phyloP scores from a whole-genome alignment of 1,140 invertebrate genomes.

The Tetragnatha versicolor region DNA sequence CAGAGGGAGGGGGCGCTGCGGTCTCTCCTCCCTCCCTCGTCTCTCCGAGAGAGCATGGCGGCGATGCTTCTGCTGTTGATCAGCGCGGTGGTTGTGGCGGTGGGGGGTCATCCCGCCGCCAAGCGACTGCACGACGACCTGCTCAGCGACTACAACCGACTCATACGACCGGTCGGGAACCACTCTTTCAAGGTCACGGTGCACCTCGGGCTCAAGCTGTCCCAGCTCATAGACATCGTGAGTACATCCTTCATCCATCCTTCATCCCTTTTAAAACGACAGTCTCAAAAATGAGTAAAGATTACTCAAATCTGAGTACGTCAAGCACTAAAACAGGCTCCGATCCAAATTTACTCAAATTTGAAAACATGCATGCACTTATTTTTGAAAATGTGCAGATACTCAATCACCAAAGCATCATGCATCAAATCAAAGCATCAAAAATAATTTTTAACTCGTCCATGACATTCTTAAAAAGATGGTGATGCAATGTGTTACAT shows the following conservation, averaged over 20 bases:
- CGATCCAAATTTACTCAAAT: too few species aligned
- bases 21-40: background rate
- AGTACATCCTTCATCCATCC: conserved; percentile 60
- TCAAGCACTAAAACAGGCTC: too few species aligned
- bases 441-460: too few species aligned
- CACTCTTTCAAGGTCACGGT: conserved; percentile 67
- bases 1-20: conserved; percentile 12
- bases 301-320: too few species aligned
- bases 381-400: too few species aligned
- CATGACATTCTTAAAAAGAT: too few species aligned
- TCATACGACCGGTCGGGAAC: conserved; percentile 67
- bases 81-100: background rate
- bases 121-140: conserved; percentile 63
- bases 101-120: conserved; percentile 58
- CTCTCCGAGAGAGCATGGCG: background rate
- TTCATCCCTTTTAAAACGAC: too few species aligned
- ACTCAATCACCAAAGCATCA: too few species aligned
- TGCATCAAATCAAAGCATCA: too few species aligned
- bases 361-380: too few species aligned
- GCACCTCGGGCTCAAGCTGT: conserved; percentile 67
- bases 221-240: conserved; percentile 70
- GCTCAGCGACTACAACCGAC: conserved; percentile 66
- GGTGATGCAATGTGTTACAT: too few species aligned
- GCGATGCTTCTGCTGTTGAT: background rate
- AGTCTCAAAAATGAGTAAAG: too few species aligned